Evolutionary conservation across 2,797 vertebrate genomes (phyloP).

Genomic region (Sitta carolinensis): DNA sequence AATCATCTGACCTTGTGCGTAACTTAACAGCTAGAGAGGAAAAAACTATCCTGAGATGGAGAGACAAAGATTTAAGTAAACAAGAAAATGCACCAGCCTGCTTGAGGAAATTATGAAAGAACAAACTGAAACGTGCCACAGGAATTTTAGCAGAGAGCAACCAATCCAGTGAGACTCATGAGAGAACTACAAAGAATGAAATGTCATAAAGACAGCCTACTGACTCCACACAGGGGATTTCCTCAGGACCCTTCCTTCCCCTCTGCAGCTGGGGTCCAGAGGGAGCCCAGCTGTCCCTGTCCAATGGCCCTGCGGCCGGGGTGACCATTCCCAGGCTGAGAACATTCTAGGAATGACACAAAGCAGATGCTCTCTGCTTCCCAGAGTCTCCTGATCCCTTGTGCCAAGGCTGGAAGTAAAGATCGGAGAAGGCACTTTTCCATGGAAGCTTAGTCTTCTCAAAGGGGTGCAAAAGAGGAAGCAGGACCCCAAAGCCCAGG

Average conservation of each 20-base stretch:
- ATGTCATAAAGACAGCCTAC: not conserved
- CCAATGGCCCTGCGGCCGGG: too few species aligned
- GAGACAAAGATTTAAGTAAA: constrained; percentile 12
- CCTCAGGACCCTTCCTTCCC: not conserved
- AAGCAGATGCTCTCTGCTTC: too few species aligned
- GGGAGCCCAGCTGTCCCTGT: too few species aligned
- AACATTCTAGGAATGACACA: too few species aligned
- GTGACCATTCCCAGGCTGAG: too few species aligned
- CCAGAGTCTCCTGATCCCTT: too few species aligned
- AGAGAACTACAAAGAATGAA: not conserved
- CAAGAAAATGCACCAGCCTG: not conserved
- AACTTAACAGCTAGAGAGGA: constrained; percentile 41
- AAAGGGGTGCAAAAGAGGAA: too few species aligned
- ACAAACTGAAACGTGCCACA: accelerated
- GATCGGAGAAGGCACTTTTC: too few species aligned
- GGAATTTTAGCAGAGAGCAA: not conserved
- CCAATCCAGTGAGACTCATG: not conserved
- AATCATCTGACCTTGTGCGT: constrained; percentile 37
- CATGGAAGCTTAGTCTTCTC: too few species aligned
- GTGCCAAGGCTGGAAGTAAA: too few species aligned
- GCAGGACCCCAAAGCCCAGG: too few species aligned
- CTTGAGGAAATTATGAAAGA: not conserved
- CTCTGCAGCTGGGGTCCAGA: too few species aligned
- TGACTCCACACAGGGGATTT: not conserved
- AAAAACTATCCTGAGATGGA: not conserved